Percentiles rank a stretch among this genome's conserved stretches.
phyloP scores from a whole-genome alignment of 1,140 invertebrate species.

The Halictus rubicundus region DNA sequence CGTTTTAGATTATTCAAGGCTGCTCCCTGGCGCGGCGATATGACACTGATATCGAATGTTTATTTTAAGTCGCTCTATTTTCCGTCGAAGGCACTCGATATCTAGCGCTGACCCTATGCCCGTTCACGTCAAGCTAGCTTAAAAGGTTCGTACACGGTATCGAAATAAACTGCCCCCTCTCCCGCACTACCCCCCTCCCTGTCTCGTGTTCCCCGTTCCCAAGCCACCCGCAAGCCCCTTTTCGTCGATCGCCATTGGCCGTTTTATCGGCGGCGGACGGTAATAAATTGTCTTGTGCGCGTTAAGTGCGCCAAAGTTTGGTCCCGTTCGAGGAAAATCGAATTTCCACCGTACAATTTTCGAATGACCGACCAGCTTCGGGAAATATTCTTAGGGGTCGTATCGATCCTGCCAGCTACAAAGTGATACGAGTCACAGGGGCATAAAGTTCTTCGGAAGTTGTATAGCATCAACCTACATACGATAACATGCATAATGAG shows the following conservation, averaged over 20 bases:
- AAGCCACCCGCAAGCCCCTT: neutral
- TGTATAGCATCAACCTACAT: neutral
- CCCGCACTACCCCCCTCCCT: no score
- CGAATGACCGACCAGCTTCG: neutral
- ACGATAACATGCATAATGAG: neutral
- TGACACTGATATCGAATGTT: slow-evolving; percentile 33
- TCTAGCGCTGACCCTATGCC: slow-evolving; percentile 13
- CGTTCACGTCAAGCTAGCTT: slow-evolving; percentile 7
- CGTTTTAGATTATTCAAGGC: neutral
- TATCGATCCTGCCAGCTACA: neutral
- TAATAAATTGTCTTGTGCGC: neutral
- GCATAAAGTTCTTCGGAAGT: neutral
- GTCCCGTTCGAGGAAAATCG: neutral
- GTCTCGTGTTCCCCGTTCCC: no score
- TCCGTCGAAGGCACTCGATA: slow-evolving; percentile 14
- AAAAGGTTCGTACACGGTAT: slow-evolving; percentile 13
- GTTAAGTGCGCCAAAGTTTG: neutral
- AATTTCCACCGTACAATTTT: neutral
- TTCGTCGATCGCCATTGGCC: no score
- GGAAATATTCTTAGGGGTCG: neutral
- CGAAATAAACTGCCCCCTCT: neutral
- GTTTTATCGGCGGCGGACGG: neutral
- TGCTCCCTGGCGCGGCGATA: neutral
- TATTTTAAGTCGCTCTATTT: slow-evolving; percentile 52
- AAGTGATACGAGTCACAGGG: neutral